Evolutionary conservation across 2,888 invertebrate species (phyloP), one percentile per base, ranked within the genome.

Genomic region (Invenusta paracnida): DNA sequence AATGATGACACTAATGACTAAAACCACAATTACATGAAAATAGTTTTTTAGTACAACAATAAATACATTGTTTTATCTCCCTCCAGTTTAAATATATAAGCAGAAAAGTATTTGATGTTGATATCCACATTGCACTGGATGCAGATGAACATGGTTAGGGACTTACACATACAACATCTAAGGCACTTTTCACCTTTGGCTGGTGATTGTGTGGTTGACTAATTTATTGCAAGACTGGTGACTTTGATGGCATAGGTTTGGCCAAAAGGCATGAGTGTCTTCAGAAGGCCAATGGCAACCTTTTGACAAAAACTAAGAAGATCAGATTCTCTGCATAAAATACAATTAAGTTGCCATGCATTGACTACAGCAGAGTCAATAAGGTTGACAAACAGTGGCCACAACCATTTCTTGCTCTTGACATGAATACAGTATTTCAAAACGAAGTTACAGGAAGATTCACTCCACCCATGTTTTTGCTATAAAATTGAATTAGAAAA

Each of bases 321-420:
- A 79, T 79, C 79, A 11, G 79, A 5, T 27, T 27, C n/a, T 2
- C n/a, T 27, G 29, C 2, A 2, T 11, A n/a, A 11, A 2, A 79
- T 25, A 5, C 29, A n/a, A 79, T 79, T 2, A 5, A 79, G 5
- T 2, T n/a, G 11, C 79, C 79, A 79, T 25, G 79, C 25, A 79
- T 79, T 79, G 5, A 79, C n/a, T 5, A 79, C 2, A 11, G 79
- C 29, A 2, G 79, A 79, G 29, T 79, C 79, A 29, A 79, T 79
- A 5, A 11, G 25, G n/a, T 79, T 79, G 79, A 29, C n/a, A 23
- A 79, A 79, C 2, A 79, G n/a, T 79, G 79, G 5, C 79, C 79
- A 79, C 79, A 2, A 79, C 79, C 5, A 79, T 79, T 79, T 79
- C n/a, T 79, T 79, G 5, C 79, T 5, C n/a, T 79, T 79, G 79